phyloP scores from a whole-genome alignment of 2,797 vertebrate species.

The Pelochelys cantorii region DNA sequence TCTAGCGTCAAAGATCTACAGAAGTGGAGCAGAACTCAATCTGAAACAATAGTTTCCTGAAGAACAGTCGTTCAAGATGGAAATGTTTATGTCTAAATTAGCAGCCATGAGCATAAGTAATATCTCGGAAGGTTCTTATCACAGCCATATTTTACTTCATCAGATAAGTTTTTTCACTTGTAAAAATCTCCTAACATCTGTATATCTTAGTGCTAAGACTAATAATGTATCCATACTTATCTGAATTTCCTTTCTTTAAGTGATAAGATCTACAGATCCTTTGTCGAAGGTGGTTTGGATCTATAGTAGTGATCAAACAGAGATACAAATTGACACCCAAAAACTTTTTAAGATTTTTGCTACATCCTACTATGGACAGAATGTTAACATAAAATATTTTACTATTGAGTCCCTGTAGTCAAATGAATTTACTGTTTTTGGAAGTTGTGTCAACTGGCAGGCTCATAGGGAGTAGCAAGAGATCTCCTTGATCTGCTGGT shows the following conservation, averaged over 20 bases:
- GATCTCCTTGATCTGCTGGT: background rate
- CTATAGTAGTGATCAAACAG: background rate
- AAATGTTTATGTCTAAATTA: background rate
- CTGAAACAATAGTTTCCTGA: background rate
- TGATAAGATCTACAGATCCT: background rate
- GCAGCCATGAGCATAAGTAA: background rate
- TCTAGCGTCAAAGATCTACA: background rate
- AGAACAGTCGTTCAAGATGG: background rate
- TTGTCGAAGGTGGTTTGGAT: background rate
- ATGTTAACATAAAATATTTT: background rate
- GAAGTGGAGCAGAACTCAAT: background rate
- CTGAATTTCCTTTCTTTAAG: background rate
- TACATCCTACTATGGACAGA: background rate
- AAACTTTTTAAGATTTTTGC: rapidly evolving
- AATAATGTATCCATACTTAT: background rate
- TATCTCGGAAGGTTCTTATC: background rate
- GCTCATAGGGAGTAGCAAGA: background rate
- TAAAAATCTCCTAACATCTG: background rate
- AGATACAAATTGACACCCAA: background rate
- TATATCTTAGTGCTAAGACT: background rate
- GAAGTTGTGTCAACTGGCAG: background rate
- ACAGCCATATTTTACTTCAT: background rate
- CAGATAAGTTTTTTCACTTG: background rate
- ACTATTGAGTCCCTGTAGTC: background rate
- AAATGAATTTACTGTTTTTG: background rate